These are phyloP conservation scores for Mesaphorura yosii DNA, from an alignment of 1,140 invertebrate species.

Conservation along the genomic window DNA sequence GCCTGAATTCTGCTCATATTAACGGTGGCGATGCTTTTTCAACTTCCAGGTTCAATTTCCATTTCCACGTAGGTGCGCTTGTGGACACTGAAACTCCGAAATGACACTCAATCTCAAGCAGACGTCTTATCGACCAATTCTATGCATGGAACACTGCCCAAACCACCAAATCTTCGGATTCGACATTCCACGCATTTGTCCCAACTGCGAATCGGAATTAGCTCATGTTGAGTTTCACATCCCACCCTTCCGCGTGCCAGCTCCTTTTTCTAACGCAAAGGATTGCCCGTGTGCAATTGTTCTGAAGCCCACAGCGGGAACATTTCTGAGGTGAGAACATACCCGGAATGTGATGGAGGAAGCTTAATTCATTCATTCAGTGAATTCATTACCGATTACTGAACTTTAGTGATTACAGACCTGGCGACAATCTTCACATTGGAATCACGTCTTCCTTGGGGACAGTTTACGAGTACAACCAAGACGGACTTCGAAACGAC, in stretches of 20 bases:
- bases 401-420: conserved; percentile 56
- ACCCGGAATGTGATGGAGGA: background rate
- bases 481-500: conserved; percentile 49
- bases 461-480: conserved; percentile 63
- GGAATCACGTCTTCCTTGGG: conserved; percentile 63
- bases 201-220: conserved; percentile 52
- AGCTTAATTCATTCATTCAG: too few relatives aligned
- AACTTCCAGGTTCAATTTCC: too few relatives aligned
- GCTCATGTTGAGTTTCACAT: conserved; percentile 47
- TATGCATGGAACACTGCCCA: conserved; percentile 67
- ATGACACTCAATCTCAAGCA: too few relatives aligned
- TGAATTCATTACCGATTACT: too few relatives aligned
- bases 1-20: too few relatives aligned
- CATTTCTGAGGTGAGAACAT: conserved; percentile 61
- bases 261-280: conserved; percentile 60
- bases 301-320: conserved; percentile 63
- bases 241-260: conserved; percentile 63
- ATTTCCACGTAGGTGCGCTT: too few relatives aligned
- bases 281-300: conserved; percentile 60
- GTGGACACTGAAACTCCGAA: too few relatives aligned
- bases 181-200: conserved; percentile 54
- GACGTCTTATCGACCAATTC: conserved; percentile 65
- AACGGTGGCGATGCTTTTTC: too few relatives aligned
- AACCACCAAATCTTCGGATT: conserved; percentile 62
- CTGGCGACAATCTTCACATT: conserved; percentile 67